These are phyloP conservation scores for Lepidocyrtinus sp. DNA, from an alignment of 2,888 invertebrate species.

Conservation along the genomic window DNA sequence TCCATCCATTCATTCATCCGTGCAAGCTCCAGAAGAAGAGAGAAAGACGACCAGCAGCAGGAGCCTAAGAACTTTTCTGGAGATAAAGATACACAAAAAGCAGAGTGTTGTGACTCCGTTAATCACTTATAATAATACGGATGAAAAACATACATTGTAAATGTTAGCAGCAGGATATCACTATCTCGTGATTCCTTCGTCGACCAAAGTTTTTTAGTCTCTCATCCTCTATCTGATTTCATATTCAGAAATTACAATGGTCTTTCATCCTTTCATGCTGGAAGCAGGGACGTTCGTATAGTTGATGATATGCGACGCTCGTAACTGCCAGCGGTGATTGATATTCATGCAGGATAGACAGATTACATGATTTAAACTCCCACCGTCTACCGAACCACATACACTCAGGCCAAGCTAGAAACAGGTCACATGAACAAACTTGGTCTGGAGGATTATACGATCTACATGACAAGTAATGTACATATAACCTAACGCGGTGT, in stretches of 20 bases:
- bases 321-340: constrained; percentile 22
- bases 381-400: constrained; percentile 13
- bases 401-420: constrained; percentile 5
- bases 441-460: background rate
- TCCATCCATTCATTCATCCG: constrained; percentile 27
- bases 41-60: constrained; percentile 15
- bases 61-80: background rate
- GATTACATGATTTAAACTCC: constrained; percentile 36
- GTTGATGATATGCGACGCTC: background rate
- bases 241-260: constrained; percentile 31
- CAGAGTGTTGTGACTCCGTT: constrained; percentile 52
- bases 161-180: background rate
- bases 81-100: constrained; percentile 22
- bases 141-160: constrained; percentile 15
- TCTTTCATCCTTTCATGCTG: background rate
- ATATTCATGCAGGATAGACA: constrained; percentile 43
- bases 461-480: background rate
- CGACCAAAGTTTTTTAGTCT: background rate
- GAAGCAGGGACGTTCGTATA: background rate
- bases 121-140: constrained; percentile 54
- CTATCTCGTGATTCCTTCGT: constrained; percentile 4
- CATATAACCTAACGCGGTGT: background rate
- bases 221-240: constrained; percentile 30
- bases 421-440: constrained; percentile 2
- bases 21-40: background rate